Percentiles rank a stretch among this genome's conserved stretches.
These are phyloP conservation scores for Neoitamus cyanurus DNA, from an alignment of 2,888 invertebrate species.

Conservation along the genomic window DNA sequence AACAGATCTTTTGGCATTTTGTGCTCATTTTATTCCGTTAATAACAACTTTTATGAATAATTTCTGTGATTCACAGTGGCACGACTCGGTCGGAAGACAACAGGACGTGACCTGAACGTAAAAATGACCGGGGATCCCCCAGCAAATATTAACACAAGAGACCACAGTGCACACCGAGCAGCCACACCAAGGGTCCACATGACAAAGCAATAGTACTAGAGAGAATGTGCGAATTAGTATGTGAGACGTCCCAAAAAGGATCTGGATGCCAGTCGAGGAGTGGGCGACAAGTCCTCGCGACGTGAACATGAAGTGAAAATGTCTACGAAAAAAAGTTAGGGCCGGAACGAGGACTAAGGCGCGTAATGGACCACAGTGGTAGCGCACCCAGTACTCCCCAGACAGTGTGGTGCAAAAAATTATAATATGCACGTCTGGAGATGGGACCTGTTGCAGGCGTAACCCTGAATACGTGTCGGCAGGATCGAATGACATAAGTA, in stretches of 20 bases:
- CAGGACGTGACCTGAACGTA: constrained; percentile 39
- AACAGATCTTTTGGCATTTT: constrained; percentile 45
- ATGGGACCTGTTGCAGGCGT: constrained; percentile 30
- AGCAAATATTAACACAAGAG: background rate
- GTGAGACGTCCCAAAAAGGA: background rate
- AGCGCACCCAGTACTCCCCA: background rate
- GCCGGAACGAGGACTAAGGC: background rate
- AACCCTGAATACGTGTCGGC: constrained; percentile 13
- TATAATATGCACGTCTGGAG: constrained; percentile 37
- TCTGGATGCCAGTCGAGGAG: background rate
- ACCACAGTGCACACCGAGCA: background rate
- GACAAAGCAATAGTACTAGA: background rate
- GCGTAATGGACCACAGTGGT: background rate
- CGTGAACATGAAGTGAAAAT: background rate
- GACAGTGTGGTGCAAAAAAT: background rate
- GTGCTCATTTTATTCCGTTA: constrained; percentile 48
- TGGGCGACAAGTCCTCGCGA: background rate
- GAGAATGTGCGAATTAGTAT: constrained; percentile 28
- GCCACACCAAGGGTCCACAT: background rate
- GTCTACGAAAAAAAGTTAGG: background rate
- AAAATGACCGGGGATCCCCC: background rate
- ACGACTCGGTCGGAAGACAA: constrained; percentile 34
- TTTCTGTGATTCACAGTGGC: constrained; percentile 48
- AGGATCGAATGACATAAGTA: background rate
- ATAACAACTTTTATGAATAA: constrained; percentile 51